A percentile compares a stretch with the other conserved stretches of the same genome.
Evolutionary conservation across 30 jellyfish, hydroid and myxozoan genomes (phyloP).

Genomic region (Sanderia malayensis): DNA sequence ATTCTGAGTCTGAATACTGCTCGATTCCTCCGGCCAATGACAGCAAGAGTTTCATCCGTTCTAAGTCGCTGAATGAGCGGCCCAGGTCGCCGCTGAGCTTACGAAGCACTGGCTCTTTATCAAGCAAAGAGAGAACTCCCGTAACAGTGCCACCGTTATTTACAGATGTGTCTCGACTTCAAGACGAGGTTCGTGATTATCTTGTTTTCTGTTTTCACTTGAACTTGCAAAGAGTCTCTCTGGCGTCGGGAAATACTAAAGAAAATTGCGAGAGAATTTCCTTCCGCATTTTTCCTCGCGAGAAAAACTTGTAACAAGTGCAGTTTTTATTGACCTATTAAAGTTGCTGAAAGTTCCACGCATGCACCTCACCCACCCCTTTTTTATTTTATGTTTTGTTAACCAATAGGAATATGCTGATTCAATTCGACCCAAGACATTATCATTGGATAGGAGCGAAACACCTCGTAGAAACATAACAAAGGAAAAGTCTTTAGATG

Average conservation of each 20-base stretch:
- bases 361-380: too few species aligned
- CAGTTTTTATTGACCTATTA: too few species aligned
- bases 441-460: constrained; percentile 20
- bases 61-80: constrained; percentile 34
- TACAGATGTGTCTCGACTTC: constrained; percentile 24
- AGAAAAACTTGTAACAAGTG: too few species aligned
- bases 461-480: constrained; percentile 5
- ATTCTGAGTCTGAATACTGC: constrained; percentile 2
- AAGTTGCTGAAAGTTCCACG: too few species aligned
- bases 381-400: too few species aligned
- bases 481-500: constrained; percentile 32
- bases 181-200: constrained; percentile 34
- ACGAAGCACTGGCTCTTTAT: constrained; percentile 35
- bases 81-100: constrained; percentile 47
- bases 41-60: constrained; percentile 14
- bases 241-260: too few species aligned
- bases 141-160: constrained; percentile 43
- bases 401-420: constrained; percentile 52
- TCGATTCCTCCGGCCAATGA: constrained; percentile 16
- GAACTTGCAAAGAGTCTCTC: too few species aligned
- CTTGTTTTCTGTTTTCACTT: too few species aligned
- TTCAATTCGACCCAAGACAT: constrained; percentile 23
- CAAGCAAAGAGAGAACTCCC: constrained; percentile 21
- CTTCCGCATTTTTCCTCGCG: too few species aligned
- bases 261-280: too few species aligned